These are phyloP conservation scores for Ceuthmochares aereus DNA, from an alignment of 2,113 vertebrate genomes.

Conservation along the genomic window DNA sequence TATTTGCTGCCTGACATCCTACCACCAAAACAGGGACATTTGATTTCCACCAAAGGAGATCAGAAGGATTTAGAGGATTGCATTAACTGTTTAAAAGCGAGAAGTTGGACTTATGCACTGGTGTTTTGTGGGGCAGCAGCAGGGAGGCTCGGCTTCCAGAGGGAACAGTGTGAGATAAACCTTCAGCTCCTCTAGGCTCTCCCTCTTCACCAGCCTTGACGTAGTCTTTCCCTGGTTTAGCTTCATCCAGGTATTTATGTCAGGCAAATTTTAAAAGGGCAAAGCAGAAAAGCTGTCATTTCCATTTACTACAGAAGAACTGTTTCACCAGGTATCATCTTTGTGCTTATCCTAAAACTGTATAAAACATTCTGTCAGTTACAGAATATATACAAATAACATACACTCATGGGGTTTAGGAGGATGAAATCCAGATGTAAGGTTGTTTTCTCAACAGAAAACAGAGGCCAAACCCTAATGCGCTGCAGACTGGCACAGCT, in stretches of 20 bases:
- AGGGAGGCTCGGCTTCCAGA: not conserved
- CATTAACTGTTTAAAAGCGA: not conserved
- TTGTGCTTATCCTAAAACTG: not conserved
- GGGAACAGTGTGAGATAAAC: not conserved
- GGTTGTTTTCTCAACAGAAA: not conserved
- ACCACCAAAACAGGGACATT: not conserved
- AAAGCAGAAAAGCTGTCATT: not conserved
- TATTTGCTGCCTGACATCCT: not conserved
- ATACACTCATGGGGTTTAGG: not conserved
- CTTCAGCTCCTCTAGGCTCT: not conserved
- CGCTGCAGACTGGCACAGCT: constrained; percentile 28
- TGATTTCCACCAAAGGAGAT: not conserved
- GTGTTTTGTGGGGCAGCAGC: not conserved
- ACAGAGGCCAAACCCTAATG: not conserved
- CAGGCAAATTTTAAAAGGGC: not conserved
- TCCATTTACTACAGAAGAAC: not conserved
- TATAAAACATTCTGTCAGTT: not conserved
- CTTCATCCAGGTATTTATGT: not conserved
- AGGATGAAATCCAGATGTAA: constrained; percentile 57
- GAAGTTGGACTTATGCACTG: not conserved
- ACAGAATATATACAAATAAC: constrained; percentile 13
- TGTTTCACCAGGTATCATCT: not conserved
- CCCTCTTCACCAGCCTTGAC: not conserved
- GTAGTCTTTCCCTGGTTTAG: not conserved
- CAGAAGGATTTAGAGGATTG: not conserved